phyloP scores from a whole-genome alignment of 2,888 invertebrate genomes.

The Coelopa pilipes region DNA sequence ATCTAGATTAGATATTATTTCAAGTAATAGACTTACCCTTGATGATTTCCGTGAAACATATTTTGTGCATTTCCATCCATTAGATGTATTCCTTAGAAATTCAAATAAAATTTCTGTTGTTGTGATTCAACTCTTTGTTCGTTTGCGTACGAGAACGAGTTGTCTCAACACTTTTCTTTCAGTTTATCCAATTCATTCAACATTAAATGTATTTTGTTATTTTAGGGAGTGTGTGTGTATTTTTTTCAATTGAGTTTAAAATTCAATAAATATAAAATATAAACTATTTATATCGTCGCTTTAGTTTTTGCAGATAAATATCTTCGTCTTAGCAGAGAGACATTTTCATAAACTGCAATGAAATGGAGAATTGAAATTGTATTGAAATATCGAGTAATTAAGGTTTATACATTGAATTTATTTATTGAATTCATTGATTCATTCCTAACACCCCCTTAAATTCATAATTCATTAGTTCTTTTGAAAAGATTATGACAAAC shows the following conservation, averaged over 20 bases:
- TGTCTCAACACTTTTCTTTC: conserved; percentile 22
- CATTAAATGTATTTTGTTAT: conserved; percentile 26
- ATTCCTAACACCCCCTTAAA: not conserved
- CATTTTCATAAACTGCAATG: conserved; percentile 59
- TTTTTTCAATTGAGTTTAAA: conserved; percentile 34
- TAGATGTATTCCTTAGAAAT: conserved; percentile 65
- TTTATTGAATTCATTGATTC: not conserved
- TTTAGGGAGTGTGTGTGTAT: conserved; percentile 8
- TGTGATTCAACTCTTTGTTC: conserved; percentile 18
- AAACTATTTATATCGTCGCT: conserved; percentile 26
- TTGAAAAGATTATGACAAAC: too few relatives aligned
- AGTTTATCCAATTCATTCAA: conserved; percentile 32
- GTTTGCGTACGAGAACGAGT: conserved; percentile 13
- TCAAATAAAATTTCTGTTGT: conserved; percentile 54
- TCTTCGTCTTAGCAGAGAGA: conserved; percentile 62
- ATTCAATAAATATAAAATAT: conserved; percentile 36
- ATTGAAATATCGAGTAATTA: not conserved
- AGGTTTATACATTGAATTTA: not conserved
- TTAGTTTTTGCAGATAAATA: conserved; percentile 53
- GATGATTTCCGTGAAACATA: conserved; percentile 72
- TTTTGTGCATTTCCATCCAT: conserved; percentile 69
- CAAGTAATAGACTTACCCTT: conserved; percentile 63
- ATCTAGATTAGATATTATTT: not conserved
- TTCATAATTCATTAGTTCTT: too few relatives aligned
- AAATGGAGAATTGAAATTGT: conserved; percentile 37